Evolutionary conservation across 2,113 vertebrate genomes (phyloP).

Genomic region (Solea senegalensis): DNA sequence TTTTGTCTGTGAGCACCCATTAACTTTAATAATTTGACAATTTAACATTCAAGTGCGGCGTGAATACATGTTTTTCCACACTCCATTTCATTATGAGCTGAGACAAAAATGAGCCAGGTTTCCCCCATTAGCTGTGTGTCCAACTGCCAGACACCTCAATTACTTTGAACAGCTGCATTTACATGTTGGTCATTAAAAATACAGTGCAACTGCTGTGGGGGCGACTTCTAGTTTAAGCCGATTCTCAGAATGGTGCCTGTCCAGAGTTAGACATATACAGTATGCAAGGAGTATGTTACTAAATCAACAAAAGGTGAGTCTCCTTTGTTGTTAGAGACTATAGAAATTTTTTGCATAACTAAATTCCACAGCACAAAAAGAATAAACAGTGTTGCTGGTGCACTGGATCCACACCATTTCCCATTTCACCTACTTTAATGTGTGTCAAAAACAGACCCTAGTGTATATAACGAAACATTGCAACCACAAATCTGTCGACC

Average conservation of each 20-base stretch:
- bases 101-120: neutral
- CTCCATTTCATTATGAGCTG: too few relatives aligned
- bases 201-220: neutral
- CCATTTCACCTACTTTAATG: conserved; percentile 32
- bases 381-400: neutral
- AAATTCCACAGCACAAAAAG: too few relatives aligned
- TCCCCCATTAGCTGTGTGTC: neutral
- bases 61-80: too few relatives aligned
- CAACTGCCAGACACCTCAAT: neutral
- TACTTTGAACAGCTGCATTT: conserved; percentile 4
- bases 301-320: too few relatives aligned
- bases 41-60: too few relatives aligned
- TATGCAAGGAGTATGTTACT: too few relatives aligned
- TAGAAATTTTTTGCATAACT: neutral
- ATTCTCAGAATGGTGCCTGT: neutral
- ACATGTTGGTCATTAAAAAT: neutral
- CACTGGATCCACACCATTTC: neutral
- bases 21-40: too few relatives aligned
- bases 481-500: neutral
- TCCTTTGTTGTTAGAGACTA: neutral
- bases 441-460: neutral
- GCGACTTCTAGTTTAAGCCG: conserved; percentile 5
- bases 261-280: too few relatives aligned
- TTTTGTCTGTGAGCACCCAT: too few relatives aligned
- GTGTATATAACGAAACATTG: neutral